Evolutionary conservation across 2,113 vertebrate genomes (phyloP).

Genomic region (Triplophysa rosa): DNA sequence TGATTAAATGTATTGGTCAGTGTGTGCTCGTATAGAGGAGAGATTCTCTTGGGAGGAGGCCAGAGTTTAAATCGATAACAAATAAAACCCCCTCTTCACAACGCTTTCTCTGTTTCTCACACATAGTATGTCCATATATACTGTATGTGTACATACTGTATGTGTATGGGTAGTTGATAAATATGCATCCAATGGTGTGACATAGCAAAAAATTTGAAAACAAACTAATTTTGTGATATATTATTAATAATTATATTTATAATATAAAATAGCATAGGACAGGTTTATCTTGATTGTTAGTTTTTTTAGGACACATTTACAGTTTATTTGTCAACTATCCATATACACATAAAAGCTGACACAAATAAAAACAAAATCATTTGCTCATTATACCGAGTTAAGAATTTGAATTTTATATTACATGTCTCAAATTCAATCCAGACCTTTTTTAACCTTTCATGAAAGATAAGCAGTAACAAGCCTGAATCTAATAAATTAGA

Average conservation of each 20-base stretch:
- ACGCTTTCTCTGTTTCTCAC: slow-evolving; percentile 27
- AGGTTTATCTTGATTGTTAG: too few species aligned
- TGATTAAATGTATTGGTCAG: slow-evolving; percentile 19
- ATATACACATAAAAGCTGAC: background rate
- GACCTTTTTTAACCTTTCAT: slow-evolving; percentile 33
- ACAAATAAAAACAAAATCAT: slow-evolving; percentile 1
- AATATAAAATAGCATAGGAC: too few species aligned
- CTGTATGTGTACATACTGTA: background rate
- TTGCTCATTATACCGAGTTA: background rate
- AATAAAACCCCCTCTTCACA: slow-evolving; percentile 2
- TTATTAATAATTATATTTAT: too few species aligned
- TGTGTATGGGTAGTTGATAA: too few species aligned
- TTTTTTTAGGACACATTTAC: too few species aligned
- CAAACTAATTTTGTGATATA: too few species aligned
- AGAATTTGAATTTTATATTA: background rate
- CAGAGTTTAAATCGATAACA: slow-evolving; percentile 42
- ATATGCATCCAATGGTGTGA: too few species aligned
- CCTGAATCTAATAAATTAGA: slow-evolving; percentile 48
- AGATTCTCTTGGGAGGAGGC: slow-evolving; percentile 20
- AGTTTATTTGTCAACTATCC: too few species aligned
- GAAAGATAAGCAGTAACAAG: slow-evolving; percentile 31
- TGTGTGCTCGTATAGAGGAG: background rate
- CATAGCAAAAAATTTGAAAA: too few species aligned
- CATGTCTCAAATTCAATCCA: slow-evolving; percentile 16
- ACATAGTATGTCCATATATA: background rate